Conservation (phyloP, 2,113 vertebrate genomes). For the Labeo rohita region DNA sequence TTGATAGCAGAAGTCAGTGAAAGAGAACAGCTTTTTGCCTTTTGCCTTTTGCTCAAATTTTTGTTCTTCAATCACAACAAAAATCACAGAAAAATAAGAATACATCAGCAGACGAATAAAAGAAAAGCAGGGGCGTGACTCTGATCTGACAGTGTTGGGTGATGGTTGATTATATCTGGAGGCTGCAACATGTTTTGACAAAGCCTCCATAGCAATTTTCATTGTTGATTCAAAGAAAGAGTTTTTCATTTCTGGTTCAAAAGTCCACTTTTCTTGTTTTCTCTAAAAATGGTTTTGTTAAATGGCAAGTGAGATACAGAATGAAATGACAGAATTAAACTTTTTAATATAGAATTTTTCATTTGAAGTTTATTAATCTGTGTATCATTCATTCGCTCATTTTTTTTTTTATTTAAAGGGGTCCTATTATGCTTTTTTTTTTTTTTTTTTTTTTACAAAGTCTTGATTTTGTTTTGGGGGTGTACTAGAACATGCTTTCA, state of each 20-base stretch:
- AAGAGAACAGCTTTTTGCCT: not conserved
- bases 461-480: no score
- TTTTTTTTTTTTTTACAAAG: no score
- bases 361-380: no score
- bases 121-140: not conserved
- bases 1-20: not conserved
- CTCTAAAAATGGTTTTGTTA: not conserved
- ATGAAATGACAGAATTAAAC: not conserved
- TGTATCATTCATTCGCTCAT: no score
- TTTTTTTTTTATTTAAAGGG: no score
- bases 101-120: not conserved
- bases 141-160: not conserved
- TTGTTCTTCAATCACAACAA: not conserved
- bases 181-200: not conserved
- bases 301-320: not conserved
- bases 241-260: not conserved
- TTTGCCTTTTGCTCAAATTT: not conserved
- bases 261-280: conserved; percentile 4
- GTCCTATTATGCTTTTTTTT: no score
- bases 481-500: no score
- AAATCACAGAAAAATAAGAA: not conserved
- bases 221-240: not conserved
- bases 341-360: no score
- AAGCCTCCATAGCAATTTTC: not conserved
- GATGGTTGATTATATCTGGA: not conserved